Evolutionary conservation across 2,888 invertebrate species (phyloP).

Genomic region (Calephelis perditalis): DNA sequence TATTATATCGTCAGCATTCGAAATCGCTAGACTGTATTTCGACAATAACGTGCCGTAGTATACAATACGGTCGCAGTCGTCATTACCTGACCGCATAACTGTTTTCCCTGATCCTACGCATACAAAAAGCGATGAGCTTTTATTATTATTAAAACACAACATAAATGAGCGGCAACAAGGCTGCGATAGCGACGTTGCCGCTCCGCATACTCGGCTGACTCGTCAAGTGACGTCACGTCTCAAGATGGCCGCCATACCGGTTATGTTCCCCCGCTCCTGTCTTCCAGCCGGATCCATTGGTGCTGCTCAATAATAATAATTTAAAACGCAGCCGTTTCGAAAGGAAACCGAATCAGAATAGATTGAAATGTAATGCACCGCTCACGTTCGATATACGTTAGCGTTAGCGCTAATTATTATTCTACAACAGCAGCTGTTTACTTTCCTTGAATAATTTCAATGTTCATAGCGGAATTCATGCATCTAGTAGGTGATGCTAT

Average conservation of each 20-base stretch:
- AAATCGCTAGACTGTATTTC: slow-evolving; percentile 6
- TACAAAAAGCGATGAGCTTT: slow-evolving; percentile 64
- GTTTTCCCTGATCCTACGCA: slow-evolving; percentile 63
- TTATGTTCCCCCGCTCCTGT: slow-evolving; percentile 57
- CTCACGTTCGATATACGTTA: slow-evolving; percentile 49
- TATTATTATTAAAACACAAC: slow-evolving; percentile 68
- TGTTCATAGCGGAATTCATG: slow-evolving; percentile 53
- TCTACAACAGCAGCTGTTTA: slow-evolving; percentile 69
- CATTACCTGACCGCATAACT: slow-evolving; percentile 69
- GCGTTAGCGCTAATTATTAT: slow-evolving; percentile 66
- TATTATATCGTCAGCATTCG: not conserved
- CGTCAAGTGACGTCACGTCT: slow-evolving; percentile 79
- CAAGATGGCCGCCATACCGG: slow-evolving; percentile 76
- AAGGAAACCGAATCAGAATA: slow-evolving; percentile 72
- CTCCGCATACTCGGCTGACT: slow-evolving; percentile 66
- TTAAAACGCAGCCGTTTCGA: slow-evolving; percentile 66
- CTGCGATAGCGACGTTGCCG: slow-evolving; percentile 64
- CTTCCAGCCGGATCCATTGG: slow-evolving; percentile 68
- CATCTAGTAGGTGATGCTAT: slow-evolving; percentile 33
- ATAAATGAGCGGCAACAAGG: slow-evolving; percentile 61
- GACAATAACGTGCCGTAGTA: slow-evolving; percentile 12
- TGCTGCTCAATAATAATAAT: slow-evolving; percentile 67
- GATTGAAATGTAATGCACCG: slow-evolving; percentile 72
- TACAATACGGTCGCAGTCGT: slow-evolving; percentile 33
- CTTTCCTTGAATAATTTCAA: slow-evolving; percentile 68